Evolutionary conservation across 1,140 invertebrate genomes (phyloP).

Genomic region (Nixonia krombeini): DNA sequence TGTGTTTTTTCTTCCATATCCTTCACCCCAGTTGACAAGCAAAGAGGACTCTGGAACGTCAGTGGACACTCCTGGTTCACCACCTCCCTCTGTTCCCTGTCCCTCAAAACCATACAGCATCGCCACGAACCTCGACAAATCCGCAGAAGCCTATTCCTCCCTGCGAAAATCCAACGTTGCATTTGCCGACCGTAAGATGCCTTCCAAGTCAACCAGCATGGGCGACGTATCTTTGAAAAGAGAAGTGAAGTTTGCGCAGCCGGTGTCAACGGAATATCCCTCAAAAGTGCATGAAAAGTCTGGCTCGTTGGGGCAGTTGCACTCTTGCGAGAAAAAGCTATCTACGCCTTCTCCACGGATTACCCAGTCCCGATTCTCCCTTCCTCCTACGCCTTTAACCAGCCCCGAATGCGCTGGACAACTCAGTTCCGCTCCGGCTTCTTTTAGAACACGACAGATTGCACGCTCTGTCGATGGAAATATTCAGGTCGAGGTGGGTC

Average conservation of each 20-base stretch:
- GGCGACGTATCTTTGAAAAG: conserved; percentile 26
- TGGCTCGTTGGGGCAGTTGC: conserved; percentile 31
- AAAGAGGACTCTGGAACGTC: conserved; percentile 60
- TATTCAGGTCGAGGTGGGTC: conserved; percentile 67
- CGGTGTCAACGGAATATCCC: conserved; percentile 30
- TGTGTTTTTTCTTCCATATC: conserved; percentile 52
- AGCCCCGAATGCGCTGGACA: conserved; percentile 51
- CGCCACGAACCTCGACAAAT: conserved; percentile 48
- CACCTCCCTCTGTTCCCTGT: conserved; percentile 20
- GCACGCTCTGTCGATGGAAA: conserved; percentile 68
- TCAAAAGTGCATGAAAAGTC: conserved; percentile 46
- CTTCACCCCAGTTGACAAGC: conserved; percentile 49
- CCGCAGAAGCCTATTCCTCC: conserved; percentile 50
- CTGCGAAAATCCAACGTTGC: conserved; percentile 55
- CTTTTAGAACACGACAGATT: conserved; percentile 65
- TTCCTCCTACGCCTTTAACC: conserved; percentile 66
- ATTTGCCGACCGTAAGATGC: conserved; percentile 49
- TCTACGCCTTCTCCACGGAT: conserved; percentile 10
- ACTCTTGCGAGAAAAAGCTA: conserved; percentile 30
- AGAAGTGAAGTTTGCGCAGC: conserved; percentile 29
- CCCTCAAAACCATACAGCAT: conserved; percentile 26
- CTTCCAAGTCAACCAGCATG: conserved; percentile 25
- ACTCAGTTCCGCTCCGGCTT: conserved; percentile 50
- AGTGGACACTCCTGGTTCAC: conserved; percentile 55
- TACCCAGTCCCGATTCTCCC: conserved; percentile 52